Percentiles rank a stretch among this genome's conserved stretches.
Conservation (phyloP, 2,797 vertebrate species). For the Lerista edwardsae region DNA sequence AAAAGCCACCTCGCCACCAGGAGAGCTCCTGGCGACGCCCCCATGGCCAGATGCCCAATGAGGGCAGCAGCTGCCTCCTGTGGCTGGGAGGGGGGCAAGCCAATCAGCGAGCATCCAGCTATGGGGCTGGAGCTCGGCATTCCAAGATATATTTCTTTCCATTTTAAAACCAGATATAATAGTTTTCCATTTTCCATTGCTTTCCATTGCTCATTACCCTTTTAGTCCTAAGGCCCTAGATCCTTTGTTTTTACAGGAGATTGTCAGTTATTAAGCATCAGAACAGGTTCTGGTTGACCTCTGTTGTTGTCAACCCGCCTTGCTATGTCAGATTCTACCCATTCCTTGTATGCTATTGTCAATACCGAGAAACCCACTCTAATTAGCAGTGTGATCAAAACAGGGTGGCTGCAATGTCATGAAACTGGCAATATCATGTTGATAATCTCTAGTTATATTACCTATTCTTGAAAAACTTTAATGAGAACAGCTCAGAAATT, state of each 20-base stretch:
- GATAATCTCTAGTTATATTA: not conserved
- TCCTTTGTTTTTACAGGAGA: not conserved
- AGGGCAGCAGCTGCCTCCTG: too few species aligned
- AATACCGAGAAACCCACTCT: not conserved
- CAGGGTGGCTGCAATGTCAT: not conserved
- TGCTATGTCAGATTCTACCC: not conserved
- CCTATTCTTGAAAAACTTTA: not conserved
- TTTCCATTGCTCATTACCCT: not conserved
- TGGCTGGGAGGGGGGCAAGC: too few species aligned
- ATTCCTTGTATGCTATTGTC: not conserved
- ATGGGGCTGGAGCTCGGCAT: too few species aligned
- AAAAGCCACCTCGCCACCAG: too few species aligned
- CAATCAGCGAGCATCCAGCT: too few species aligned
- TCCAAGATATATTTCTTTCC: not conserved
- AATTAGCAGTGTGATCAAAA: not conserved
- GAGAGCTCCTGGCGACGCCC: too few species aligned
- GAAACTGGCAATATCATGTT: not conserved
- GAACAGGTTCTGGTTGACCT: not conserved
- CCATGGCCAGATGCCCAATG: too few species aligned
- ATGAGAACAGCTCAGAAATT: not conserved
- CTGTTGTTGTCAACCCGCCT: not conserved
- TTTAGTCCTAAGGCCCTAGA: not conserved
- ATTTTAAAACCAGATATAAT: not conserved
- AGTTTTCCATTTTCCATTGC: not conserved
- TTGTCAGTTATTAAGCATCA: not conserved